These are phyloP conservation scores for Caenorhabditis virilis DNA, from an alignment of 2,888 invertebrate genomes.

Conservation along the genomic window DNA sequence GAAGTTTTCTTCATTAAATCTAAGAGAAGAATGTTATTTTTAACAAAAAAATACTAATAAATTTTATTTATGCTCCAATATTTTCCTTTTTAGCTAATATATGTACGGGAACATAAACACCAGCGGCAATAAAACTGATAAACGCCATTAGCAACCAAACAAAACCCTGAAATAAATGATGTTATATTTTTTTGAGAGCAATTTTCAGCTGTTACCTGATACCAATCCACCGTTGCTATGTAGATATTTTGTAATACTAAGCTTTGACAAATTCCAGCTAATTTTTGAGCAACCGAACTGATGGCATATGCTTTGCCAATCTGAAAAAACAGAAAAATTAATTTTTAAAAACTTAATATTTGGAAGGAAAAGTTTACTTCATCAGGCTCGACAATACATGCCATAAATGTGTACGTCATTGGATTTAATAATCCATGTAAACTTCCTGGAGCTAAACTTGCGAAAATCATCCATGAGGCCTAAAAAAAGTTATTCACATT, in stretches of 20 bases:
- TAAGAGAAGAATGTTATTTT: too few relatives aligned
- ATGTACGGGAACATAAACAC: slow-evolving; percentile 55
- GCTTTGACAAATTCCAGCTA: slow-evolving; percentile 59
- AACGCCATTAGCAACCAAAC: slow-evolving; percentile 61
- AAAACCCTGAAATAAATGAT: slow-evolving; percentile 51
- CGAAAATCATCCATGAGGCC: slow-evolving; percentile 59
- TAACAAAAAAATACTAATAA: background rate
- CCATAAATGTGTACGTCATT: slow-evolving; percentile 61
- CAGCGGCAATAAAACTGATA: slow-evolving; percentile 48
- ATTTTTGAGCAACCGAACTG: slow-evolving; percentile 56
- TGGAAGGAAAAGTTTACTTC: slow-evolving; percentile 41
- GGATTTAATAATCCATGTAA: slow-evolving; percentile 64
- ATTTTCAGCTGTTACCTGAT: slow-evolving; percentile 39
- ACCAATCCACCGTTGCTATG: slow-evolving; percentile 62
- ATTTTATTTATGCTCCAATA: slow-evolving; percentile 39
- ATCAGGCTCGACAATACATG: slow-evolving; percentile 58
- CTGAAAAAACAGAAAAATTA: too few relatives aligned
- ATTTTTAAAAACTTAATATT: background rate
- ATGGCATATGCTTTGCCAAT: slow-evolving; percentile 63
- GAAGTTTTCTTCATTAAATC: too few relatives aligned
- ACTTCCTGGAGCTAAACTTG: slow-evolving; percentile 56
- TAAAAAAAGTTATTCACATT: slow-evolving; percentile 10
- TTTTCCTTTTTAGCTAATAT: slow-evolving; percentile 52
- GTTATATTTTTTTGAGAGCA: background rate
- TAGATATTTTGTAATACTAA: slow-evolving; percentile 62